Evolutionary conservation across 1,140 invertebrate species (phyloP), one percentile per base, ranked within the genome.

Genomic region (Pogonomyrmex barbatus): DNA sequence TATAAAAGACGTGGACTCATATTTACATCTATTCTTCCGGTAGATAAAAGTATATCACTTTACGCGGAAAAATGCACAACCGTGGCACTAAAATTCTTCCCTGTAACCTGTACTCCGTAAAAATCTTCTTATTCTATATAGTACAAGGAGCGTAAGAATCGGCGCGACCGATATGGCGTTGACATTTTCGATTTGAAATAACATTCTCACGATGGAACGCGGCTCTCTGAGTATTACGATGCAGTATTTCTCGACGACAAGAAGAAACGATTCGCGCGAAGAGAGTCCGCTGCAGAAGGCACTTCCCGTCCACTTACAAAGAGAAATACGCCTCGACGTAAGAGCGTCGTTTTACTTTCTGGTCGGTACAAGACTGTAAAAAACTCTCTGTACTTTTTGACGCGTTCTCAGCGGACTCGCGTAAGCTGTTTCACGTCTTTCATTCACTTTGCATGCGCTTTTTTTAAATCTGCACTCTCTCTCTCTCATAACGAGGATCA

Each of bases 101-200:
- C 24, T 24, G 68, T 2, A 60, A 0, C 24, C 24, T 24, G 68
- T 2, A 60, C 17, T 17, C 17, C 17, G 52, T 12, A 58, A 10
- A 58, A 71, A 75, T 83, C 68, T 73, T 58, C 30, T 42, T 47
- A 39, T 42, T 75, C 58, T 30, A 50, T 67, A 14, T 33, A 8
- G 8, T 36, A n/a, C 33, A 39, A 47, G 58, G 42, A 73, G 47
- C 8, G 10, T 47, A 39, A 75, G 33, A 62, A 60, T 75, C 68
- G n/a, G 17, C 42, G 42, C 79, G 79, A 75, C 68, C 68, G 54
- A 83, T 30, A 30, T 73, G 70, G 79, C 79, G 68, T 83, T 83
- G 79, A 83, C 79, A 39, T 83, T 83, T 83, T 83, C 79, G 79
- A 83, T 83, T 47, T 83, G 68, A 83, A 83, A 83, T 83, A 83